phyloP scores from a whole-genome alignment of 2,888 invertebrate genomes.

The Melangyna quadrimaculata region DNA sequence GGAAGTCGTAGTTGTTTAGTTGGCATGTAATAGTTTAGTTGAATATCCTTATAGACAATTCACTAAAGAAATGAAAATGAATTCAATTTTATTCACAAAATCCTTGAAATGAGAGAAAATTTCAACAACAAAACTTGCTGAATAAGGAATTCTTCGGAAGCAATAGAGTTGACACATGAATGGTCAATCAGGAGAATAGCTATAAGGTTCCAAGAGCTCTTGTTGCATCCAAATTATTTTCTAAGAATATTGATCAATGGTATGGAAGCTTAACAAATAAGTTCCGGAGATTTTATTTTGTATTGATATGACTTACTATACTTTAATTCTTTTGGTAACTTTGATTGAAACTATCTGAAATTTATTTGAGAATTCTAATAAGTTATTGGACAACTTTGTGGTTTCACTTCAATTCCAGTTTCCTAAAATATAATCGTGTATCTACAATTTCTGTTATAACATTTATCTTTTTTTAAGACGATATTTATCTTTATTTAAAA shows the following conservation, averaged over 20 bases:
- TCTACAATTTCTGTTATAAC: no score
- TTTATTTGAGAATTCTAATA: no score
- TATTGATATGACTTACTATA: background rate
- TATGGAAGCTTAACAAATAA: conserved; percentile 1
- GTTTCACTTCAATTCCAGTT: background rate
- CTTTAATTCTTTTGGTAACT: background rate
- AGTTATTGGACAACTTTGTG: background rate
- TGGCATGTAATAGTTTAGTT: background rate
- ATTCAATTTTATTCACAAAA: conserved; percentile 15
- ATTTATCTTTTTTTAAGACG: no score
- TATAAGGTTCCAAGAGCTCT: background rate
- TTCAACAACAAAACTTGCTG: background rate
- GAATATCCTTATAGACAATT: conserved; percentile 8
- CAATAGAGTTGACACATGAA: conserved; percentile 18
- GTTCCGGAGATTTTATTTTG: background rate
- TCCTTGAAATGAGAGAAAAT: background rate
- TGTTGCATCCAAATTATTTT: background rate
- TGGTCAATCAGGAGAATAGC: conserved; percentile 18
- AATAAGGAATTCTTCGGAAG: conserved; percentile 2
- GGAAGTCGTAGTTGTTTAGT: conserved; percentile 18
- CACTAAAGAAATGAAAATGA: background rate
- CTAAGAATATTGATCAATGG: conserved; percentile 21
- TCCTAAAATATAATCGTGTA: no score
- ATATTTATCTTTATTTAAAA: no score
- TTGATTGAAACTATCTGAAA: background rate